Base-by-base conservation (phyloP, 2,113 vertebrate genomes). In the Pseudorasbora parva region DNA sequence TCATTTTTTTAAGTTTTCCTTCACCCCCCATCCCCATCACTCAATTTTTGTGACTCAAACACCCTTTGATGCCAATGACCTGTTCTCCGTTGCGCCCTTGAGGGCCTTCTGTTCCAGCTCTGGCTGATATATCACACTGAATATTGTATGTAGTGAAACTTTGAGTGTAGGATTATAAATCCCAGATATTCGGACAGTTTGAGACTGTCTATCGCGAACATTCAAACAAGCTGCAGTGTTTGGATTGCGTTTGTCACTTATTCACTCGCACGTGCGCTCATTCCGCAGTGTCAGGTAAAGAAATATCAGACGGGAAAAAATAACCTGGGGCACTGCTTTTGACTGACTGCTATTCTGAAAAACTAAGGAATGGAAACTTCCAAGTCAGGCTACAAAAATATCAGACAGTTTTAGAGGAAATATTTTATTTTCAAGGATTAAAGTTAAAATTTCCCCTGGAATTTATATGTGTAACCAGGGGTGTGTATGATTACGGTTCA, bases 81-180 rank as follows among this genome's bases (percentile, higher is more conserved):
- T 79, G 77, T 66, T 79, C 77, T 66, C 23, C 59, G 1, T 21
- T 49, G 43, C 12, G 59, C 17, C 43, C 77, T 64, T 30, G 59
- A 69, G 45, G 21, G 19, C 78, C 62, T 69, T 81, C 79, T 71
- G 49, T 41, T 41, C 45, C 43, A 60, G 41, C 41, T 73, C 75
- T 72, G 37, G n/a, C 47, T 68, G 49, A 64, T 69, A 33, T 49
- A 54, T 14, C 30, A 25, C 85, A 59, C 56, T 68, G 75, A 86
- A 86, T 86, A 79, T 86, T 86, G 47, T 47, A 83, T 83, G 82
- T 9, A 19, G 85, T 30, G 60, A 78, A 78, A 57, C 17, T 83
- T 75, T 75, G 68, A 79, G 68, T 27, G 43, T 23, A 33, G 57
- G 27, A 66, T 71, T 71, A 57, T 78, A 78, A 78, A 80, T 66